phyloP scores from a whole-genome alignment of 2,797 vertebrate species.

The Apodemus agrarius region DNA sequence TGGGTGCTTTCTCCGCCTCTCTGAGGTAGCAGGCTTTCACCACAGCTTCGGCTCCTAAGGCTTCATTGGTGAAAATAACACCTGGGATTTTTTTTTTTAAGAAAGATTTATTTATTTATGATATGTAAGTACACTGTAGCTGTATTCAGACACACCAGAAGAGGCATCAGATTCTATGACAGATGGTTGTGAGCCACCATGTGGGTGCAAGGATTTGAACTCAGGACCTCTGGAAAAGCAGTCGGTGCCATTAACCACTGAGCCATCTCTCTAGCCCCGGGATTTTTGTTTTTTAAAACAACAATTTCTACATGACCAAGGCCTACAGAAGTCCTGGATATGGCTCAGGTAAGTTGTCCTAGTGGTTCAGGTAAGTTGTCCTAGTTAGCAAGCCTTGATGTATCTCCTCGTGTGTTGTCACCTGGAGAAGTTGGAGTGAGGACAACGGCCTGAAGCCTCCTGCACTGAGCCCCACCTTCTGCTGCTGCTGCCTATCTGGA shows the following conservation, averaged over 20 bases:
- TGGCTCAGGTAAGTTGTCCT: neutral
- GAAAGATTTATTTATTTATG: too few species aligned
- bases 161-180: too few species aligned
- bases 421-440: neutral
- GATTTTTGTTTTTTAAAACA: neutral
- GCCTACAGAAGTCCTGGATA: neutral
- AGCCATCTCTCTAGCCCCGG: too few species aligned
- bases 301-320: neutral
- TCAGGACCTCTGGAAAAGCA: too few species aligned
- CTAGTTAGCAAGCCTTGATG: neutral
- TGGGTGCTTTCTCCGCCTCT: neutral
- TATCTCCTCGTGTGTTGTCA: too few species aligned
- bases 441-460: neutral
- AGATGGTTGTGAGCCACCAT: too few species aligned
- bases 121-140: too few species aligned
- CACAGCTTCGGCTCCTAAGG: neutral
- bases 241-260: too few species aligned
- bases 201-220: too few species aligned
- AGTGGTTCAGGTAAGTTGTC: neutral
- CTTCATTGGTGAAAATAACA: neutral
- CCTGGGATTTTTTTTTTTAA: neutral
- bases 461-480: neutral
- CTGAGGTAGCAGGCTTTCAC: neutral
- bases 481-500: neutral
- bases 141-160: too few species aligned